Evolutionary conservation across 2,113 vertebrate species (phyloP), one percentile per base, ranked within the genome.

Genomic region (Macaca nemestrina): DNA sequence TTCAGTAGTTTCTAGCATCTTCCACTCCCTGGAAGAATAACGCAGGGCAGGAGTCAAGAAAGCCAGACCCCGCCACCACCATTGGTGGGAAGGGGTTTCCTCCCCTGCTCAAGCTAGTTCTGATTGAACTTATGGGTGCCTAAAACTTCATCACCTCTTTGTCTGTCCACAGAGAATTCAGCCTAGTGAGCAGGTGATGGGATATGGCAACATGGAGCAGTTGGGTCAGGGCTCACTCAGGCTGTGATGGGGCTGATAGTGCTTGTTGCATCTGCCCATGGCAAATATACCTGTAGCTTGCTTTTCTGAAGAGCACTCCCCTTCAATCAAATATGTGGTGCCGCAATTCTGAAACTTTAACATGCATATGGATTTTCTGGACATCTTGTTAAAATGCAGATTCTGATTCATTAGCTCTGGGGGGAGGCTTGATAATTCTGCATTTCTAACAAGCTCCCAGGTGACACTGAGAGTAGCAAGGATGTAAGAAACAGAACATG

Each of bases 401-500:
- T 87, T 43, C 70, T 75, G 38, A 83, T 83, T 70, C 68, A 73
- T 75, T 35, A 52, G n/a, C 43, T 93, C 50, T 70, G 27, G 40
- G n/a, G 57, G 20, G 2, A 94, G 73, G 67, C n/a, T 57, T 32
- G 20, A 40, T 61, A 82, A 82, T 3, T 82, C 40, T 95, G 61
- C 79, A 89, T 92, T 96, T 90, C 75, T 96, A 87, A 68, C 8
- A 93, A 73, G 45, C 32, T 90, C 55, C 43, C 84, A 52, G 75
- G 45, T 83, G 76, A 93, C 32, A 11, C 70, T 84, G 92, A 90
- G 38, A 73, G 59, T 22, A 59, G 70, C 45, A 73, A 43, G 61
- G 80, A 87, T 52, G 14, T 84, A 86, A 45, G 81, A 83, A 94
- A 88, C 52, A 59, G 52, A 55, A 82, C 45, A 43, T 78, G 35